Evolutionary conservation across 2,888 invertebrate species (phyloP), one percentile per base, ranked within the genome.

Genomic region (Polydrusus pterygomalis): DNA sequence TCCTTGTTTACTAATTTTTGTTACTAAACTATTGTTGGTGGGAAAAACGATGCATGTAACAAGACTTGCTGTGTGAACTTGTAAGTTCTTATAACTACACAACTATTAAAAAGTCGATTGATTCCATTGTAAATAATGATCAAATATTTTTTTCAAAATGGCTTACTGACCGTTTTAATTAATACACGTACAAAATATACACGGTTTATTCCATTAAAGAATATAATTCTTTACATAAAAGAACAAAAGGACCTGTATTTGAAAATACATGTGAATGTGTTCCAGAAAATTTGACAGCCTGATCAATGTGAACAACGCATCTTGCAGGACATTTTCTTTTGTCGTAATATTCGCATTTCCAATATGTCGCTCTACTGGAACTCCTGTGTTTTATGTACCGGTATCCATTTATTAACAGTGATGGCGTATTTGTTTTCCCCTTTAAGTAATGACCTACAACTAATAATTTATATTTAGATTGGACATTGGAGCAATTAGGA

Each of bases 291-390:
- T 75, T 75, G 18, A 85, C 81, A 10, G 76, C 77, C 60, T 82
- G 80, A 75, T 84, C 78, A 43, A 70, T 69, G 49, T 82, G 80
- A 38, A 84, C 81, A 11, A 81, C 79, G 67, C 85, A 85, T 76
- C 87, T 81, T 8, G 87, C 86, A 74, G 85, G 85, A 74, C 87
- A 87, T 13, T 75, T 65, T 6, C 80, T 10, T 56, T 25, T 80
- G 70, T 87, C 86, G 74, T 87, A 87, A 38, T 82, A 72, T 49
- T 83, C 82, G 73, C 87, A 87, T 79, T 87, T 87, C 87, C 87
- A 87, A 75, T 87, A 87, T 0, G 86, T 86, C 8, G 84, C 83
- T n/a, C 78, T 81, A 65, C 83, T 81, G 1, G 82, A 82, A 78
- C 86, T 86, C 75, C 86, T 80, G 68, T 87, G 87, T 77, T 87